Percentiles rank a stretch among this genome's conserved stretches.
These are phyloP conservation scores for Umimayanthus chanpuru DNA, from an alignment of 92 coral and sea anemone genomes.

Conservation along the genomic window DNA sequence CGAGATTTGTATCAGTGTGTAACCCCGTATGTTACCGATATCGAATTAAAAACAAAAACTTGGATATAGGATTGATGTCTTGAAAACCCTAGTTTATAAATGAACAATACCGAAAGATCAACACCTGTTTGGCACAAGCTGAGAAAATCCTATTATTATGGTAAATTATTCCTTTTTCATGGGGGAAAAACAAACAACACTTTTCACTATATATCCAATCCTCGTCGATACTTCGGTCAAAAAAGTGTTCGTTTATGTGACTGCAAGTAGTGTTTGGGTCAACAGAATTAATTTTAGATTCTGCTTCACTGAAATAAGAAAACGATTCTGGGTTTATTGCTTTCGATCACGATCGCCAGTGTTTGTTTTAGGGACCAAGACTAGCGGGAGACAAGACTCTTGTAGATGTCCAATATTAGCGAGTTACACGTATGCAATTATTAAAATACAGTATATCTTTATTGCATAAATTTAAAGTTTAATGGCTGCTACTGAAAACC, in stretches of 20 bases:
- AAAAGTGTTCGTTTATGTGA: neutral
- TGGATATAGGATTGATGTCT: neutral
- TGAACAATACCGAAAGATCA: conserved; percentile 23
- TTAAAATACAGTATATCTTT: neutral
- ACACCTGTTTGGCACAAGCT: conserved; percentile 22
- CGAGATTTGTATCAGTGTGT: neutral
- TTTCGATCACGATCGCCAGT: neutral
- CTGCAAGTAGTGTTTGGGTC: neutral
- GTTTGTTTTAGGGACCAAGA: neutral
- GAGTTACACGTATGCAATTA: neutral
- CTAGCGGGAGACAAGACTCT: too few relatives aligned
- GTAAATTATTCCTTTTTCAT: conserved; percentile 34
- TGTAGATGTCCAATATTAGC: neutral
- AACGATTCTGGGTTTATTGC: neutral
- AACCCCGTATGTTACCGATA: neutral
- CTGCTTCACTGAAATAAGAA: neutral
- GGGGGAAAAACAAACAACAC: neutral
- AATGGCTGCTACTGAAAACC: neutral
- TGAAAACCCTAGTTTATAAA: neutral
- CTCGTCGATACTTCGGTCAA: neutral
- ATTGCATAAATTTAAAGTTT: too few relatives aligned
- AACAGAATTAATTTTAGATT: neutral
- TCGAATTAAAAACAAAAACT: neutral
- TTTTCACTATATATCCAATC: conserved; percentile 1
- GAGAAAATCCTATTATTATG: conserved; percentile 33